Base-by-base conservation (phyloP, 1,140 invertebrate genomes). In the Sycophila sp. region DNA sequence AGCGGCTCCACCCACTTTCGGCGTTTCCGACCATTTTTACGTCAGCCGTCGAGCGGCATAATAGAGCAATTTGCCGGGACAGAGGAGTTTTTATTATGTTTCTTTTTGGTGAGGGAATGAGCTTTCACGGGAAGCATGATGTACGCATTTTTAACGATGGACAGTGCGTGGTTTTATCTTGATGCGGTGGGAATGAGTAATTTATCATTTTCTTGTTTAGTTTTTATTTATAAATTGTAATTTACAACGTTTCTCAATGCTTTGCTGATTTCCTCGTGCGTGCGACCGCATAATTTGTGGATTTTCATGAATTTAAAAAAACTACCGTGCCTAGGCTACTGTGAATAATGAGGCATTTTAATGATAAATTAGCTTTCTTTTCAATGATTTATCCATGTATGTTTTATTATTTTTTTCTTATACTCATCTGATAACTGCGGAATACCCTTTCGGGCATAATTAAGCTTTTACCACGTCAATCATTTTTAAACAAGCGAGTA, bases 221-320 rank as follows among this genome's bases (percentile, higher is more conserved):
- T 45, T 60, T n/a, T 60, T 60, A 60, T 60, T 60, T 34, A n/a
- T 13, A 15, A 36, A 63, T 34, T 45, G 45, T 62, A 42, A 62
- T 60, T 38, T 26, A 26, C 24, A 26, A 5, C 15, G 8, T 19
- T 24, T 49, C 17, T 56, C 34, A 34, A 34, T 10, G 53, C 30
- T 49, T 26, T 26, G 47, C 32, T 56, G n/a, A 34, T 34, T 36
- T 5, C 7, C 8, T 17, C 28, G 7, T 36, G 28, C 30, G 15
- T 30, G 6, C 10, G n/a, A n/a, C n/a, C n/a, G n/a, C n/a, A n/a
- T n/a, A n/a, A n/a, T n/a, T n/a, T n/a, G n/a, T n/a, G n/a, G n/a
- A n/a, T n/a, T n/a, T n/a, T n/a, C n/a, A n/a, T n/a, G n/a, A n/a
- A n/a, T n/a, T n/a, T n/a, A n/a, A n/a, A n/a, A n/a, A n/a, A n/a